Conservation (phyloP, 2,888 invertebrate species). For the Tiphia femorata region DNA sequence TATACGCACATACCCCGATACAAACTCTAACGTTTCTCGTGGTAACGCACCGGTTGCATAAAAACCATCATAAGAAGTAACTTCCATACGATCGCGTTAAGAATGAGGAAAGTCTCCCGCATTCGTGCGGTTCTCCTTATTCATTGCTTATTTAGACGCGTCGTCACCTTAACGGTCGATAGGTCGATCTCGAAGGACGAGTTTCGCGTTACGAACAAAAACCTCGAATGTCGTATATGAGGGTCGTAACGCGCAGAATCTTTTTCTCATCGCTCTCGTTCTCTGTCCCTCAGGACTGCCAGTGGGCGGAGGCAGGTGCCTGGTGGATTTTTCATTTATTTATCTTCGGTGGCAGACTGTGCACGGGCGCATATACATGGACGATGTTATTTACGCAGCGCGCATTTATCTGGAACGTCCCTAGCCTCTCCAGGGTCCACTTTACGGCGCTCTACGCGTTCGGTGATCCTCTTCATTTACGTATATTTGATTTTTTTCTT, state of each 20-base stretch:
- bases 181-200: too few species aligned
- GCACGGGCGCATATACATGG: not conserved
- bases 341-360: conserved; percentile 3
- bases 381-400: conserved; percentile 12
- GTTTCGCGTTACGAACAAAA: too few species aligned
- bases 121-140: too few species aligned
- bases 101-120: too few species aligned
- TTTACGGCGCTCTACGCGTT: not conserved
- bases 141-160: too few species aligned
- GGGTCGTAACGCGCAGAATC: not conserved
- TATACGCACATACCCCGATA: too few species aligned
- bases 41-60: too few species aligned
- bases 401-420: conserved; percentile 16
- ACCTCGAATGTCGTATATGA: too few species aligned
- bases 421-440: conserved; percentile 7
- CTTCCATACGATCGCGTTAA: too few species aligned
- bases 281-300: not conserved
- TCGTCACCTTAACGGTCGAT: too few species aligned
- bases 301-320: not conserved
- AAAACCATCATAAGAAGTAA: too few species aligned
- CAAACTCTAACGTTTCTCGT: too few species aligned
- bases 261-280: not conserved
- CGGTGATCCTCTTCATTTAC: conserved; percentile 9
- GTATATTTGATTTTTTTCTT: not conserved
- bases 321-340: conserved; percentile 11